Evolutionary conservation across 2,888 invertebrate genomes (phyloP).

Genomic region (Heliconius sara): DNA sequence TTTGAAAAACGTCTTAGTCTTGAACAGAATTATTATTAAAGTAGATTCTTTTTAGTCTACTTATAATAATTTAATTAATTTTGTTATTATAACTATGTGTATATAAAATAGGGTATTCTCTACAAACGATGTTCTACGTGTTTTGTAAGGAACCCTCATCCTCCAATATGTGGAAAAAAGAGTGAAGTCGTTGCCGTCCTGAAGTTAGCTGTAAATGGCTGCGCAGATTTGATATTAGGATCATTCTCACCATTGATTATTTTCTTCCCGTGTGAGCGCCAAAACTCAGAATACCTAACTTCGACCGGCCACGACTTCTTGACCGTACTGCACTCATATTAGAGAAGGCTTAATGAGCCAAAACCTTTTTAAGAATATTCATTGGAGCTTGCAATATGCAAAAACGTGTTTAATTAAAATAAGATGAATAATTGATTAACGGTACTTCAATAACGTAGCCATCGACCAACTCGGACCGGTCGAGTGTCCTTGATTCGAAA

Average conservation of each 20-base stretch:
- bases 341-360: conserved; percentile 26
- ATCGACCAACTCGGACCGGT: conserved; percentile 58
- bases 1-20: not conserved
- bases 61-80: too few species aligned
- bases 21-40: conserved; percentile 30
- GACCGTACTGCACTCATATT: not conserved
- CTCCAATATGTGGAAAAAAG: not conserved
- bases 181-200: not conserved
- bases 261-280: too few species aligned
- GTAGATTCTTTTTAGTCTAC: too few species aligned
- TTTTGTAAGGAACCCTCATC: not conserved
- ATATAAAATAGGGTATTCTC: not conserved
- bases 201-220: too few species aligned
- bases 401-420: conserved; percentile 45
- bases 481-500: conserved; percentile 48
- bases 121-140: not conserved
- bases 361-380: conserved; percentile 23
- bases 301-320: too few species aligned
- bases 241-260: too few species aligned
- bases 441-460: conserved; percentile 48
- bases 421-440: conserved; percentile 65
- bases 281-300: too few species aligned
- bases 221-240: too few species aligned
- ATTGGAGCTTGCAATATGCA: conserved; percentile 26
- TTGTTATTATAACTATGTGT: not conserved